Conservation (phyloP, 1,140 invertebrate species). For the Cherax destructor region DNA sequence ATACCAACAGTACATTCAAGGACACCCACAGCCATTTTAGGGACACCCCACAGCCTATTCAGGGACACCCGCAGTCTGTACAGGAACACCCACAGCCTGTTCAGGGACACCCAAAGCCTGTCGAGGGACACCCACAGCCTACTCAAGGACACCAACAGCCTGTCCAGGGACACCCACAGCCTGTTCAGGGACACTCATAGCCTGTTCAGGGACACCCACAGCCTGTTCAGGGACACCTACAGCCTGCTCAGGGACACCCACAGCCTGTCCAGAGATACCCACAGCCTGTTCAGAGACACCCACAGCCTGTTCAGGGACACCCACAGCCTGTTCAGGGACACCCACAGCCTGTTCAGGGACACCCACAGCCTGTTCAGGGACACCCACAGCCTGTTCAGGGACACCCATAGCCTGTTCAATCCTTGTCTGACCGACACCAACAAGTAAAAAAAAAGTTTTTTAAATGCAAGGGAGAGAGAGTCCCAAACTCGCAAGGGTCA, state of each 20-base stretch:
- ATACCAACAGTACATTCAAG: no score
- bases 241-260: no score
- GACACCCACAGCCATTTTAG: background rate
- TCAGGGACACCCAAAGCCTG: background rate
- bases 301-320: background rate
- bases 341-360: background rate
- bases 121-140: background rate
- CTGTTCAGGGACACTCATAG: background rate
- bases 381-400: background rate
- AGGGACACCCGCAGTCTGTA: background rate
- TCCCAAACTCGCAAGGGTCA: no score
- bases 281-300: background rate
- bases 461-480: no score
- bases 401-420: no score
- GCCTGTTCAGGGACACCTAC: no score
- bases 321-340: background rate
- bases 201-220: background rate
- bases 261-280: background rate
- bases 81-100: background rate
- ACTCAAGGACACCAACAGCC: background rate
- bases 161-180: no score
- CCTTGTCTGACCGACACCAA: no score
- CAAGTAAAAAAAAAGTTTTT: no score
- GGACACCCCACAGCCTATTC: background rate
- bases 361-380: background rate